phyloP scores from a whole-genome alignment of 2,888 invertebrate genomes.

The Cosmorhoe ocellata region DNA sequence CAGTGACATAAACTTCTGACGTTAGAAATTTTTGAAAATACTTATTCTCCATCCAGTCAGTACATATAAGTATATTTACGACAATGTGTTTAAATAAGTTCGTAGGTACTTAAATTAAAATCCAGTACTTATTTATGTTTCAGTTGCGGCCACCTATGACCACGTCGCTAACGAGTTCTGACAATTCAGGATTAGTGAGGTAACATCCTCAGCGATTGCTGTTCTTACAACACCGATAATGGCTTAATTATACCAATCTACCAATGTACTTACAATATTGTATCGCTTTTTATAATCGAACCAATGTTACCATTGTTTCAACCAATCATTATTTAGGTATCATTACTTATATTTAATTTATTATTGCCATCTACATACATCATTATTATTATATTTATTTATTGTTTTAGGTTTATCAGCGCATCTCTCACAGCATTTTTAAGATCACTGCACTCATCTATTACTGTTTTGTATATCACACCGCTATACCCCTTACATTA shows the following conservation, averaged over 20 bases:
- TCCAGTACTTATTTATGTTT: conserved; percentile 39
- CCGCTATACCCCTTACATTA: conserved; percentile 51
- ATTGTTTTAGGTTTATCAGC: conserved; percentile 80
- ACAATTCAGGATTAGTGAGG: conserved; percentile 82
- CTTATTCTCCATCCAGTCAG: too few relatives aligned
- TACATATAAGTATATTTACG: too few relatives aligned
- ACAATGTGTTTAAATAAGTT: too few relatives aligned
- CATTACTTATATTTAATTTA: too few relatives aligned
- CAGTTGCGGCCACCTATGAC: conserved; percentile 79
- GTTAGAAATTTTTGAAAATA: too few relatives aligned
- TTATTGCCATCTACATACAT: conserved; percentile 4
- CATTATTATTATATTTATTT: conserved; percentile 45
- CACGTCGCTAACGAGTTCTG: conserved; percentile 76
- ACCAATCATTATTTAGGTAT: conserved; percentile 22
- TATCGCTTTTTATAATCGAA: conserved; percentile 29
- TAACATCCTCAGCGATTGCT: conserved; percentile 46
- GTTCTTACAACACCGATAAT: conserved; percentile 29
- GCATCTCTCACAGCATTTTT: conserved; percentile 66
- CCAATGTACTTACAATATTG: conserved; percentile 31
- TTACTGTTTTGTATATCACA: conserved; percentile 57
- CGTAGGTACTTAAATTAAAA: not conserved
- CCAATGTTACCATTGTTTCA: conserved; percentile 29
- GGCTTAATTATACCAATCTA: conserved; percentile 36
- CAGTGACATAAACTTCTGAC: too few relatives aligned
- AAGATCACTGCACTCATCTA: conserved; percentile 56